phyloP scores from a whole-genome alignment of 2,888 invertebrate genomes.

The Ornithoptera alexandrae region DNA sequence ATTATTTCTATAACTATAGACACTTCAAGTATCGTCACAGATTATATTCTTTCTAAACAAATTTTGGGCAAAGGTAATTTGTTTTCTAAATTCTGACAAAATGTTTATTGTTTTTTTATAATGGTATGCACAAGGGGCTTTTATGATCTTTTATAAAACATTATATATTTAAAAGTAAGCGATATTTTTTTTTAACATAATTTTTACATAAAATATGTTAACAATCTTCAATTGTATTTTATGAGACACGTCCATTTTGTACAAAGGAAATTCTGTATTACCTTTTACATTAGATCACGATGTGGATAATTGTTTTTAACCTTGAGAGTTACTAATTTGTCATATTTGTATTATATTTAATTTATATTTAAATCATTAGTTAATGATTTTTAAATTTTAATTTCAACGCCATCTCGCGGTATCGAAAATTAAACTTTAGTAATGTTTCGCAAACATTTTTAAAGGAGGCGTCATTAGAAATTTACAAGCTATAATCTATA shows the following conservation, averaged over 20 bases:
- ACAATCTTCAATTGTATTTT: background rate
- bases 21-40: background rate
- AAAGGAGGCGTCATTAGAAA: background rate
- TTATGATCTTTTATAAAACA: background rate
- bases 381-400: background rate
- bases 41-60: background rate
- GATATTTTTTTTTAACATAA: background rate
- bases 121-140: conserved; percentile 1
- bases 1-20: background rate
- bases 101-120: background rate
- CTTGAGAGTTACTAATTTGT: background rate
- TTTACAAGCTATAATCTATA: background rate
- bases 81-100: background rate
- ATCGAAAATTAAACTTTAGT: background rate
- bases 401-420: background rate
- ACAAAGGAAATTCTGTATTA: background rate
- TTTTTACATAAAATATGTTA: conserved; percentile 2
- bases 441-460: background rate
- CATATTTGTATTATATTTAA: background rate
- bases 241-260: conserved; percentile 20
- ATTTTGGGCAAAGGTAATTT: background rate
- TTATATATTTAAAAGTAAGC: background rate
- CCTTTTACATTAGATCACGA: background rate
- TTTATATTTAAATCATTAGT: background rate
- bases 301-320: background rate